Percentiles rank a stretch among this genome's conserved stretches.
Conservation (phyloP, 1,140 invertebrate species). For the Lerema accius region DNA sequence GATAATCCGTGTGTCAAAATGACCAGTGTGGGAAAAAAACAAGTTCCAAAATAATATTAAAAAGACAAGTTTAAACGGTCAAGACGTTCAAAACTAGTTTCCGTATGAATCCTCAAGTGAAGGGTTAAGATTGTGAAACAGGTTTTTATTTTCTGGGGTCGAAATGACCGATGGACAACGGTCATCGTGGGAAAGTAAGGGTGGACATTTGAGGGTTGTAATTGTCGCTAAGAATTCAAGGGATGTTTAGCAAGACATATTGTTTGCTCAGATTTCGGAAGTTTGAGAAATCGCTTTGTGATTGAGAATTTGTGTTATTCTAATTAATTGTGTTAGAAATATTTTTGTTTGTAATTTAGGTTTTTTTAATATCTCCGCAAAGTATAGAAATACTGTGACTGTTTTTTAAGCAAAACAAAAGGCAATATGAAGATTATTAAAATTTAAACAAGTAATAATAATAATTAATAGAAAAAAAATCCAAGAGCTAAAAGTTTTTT, state of each 20-base stretch:
- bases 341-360: neutral
- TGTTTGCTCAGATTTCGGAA: slow-evolving; percentile 25
- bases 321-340: neutral
- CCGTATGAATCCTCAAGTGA: slow-evolving; percentile 12
- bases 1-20: slow-evolving; percentile 7
- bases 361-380: neutral
- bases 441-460: no score
- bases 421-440: no score
- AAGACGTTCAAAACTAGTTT: slow-evolving; percentile 18
- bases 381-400: no score
- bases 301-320: neutral
- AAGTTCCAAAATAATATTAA: slow-evolving; percentile 18
- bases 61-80: slow-evolving; percentile 21
- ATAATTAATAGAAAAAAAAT: no score
- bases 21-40: slow-evolving; percentile 42
- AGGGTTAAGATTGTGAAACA: slow-evolving; percentile 23
- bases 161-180: slow-evolving; percentile 48
- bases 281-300: slow-evolving; percentile 8
- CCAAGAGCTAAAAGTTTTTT: no score
- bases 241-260: slow-evolving; percentile 24
- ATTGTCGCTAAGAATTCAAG: slow-evolving; percentile 30
- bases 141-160: slow-evolving; percentile 32
- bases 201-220: slow-evolving; percentile 34
- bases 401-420: no score
- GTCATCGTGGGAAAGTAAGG: slow-evolving; percentile 64